Base-by-base conservation (phyloP, 2,888 invertebrate species). In the Volucella bombylans region DNA sequence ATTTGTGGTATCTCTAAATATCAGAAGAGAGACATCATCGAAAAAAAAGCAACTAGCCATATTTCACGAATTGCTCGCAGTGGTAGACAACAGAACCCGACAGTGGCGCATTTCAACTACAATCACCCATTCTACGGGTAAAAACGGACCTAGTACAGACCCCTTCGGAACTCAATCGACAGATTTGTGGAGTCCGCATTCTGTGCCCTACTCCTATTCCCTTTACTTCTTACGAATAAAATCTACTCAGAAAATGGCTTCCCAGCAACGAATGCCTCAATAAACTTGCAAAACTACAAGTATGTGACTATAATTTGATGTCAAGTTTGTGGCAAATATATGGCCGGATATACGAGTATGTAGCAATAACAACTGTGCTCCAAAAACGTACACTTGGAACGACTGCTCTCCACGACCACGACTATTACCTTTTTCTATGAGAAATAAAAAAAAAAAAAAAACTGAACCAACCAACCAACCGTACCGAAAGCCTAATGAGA, bases 401-500 rank as follows among this genome's bases (percentile, higher is more conserved):
- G 69, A 39, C 81, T 59, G 59, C 65, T 65, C 45, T 43, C 31
- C 31, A 31, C 31, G 31, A 59, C 31, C 6, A 31, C 31, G 31
- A 59, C 45, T 11, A 57, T 65, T 74, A 49, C 52, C 55, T 57
- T 62, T 31, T 67, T 68, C 61, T 52, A 79, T 57, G 49, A 59
- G 14, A 14, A 23, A 65, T 6, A 4, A 57, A 11, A 9, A 59
- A 79, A 49, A 69, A 71, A 0, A 45, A 31, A 50, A 76, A 64
- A 61, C 38, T 62, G 39, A 71, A 54, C 45, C 43, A 47, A 76
- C 38, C 59, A 69, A 69, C 62, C 59, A 69, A 74, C 62, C 59
- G 65, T 43, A 69, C 61, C 45, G 9, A 31, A 38, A 64, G 79
- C 80, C 71, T 83, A 83, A 83, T 83, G 69, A 76, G 80, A 83